Percentiles rank a stretch among this genome's conserved stretches.
These are phyloP conservation scores for Cuculus canorus DNA, from an alignment of 2,797 vertebrate species.

Conservation along the genomic window DNA sequence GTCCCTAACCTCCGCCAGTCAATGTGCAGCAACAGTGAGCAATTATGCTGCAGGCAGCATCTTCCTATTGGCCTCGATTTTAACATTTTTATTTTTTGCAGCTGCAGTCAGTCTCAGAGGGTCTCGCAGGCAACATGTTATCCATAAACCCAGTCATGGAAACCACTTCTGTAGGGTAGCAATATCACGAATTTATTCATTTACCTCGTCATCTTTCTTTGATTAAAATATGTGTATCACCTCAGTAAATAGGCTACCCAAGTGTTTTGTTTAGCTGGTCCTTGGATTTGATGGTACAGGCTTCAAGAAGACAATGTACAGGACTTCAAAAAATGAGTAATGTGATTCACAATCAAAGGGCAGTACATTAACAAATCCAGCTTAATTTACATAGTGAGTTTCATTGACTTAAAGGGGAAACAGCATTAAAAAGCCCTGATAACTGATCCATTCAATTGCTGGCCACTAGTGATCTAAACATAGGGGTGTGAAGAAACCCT, in stretches of 20 bases:
- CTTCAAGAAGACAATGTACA: not conserved
- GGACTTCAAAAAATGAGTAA: not conserved
- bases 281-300: not conserved
- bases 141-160: not conserved
- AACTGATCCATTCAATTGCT: not conserved
- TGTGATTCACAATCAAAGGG: not conserved
- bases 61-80: slow-evolving; percentile 45
- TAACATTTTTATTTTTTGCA: slow-evolving; percentile 15
- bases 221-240: not conserved
- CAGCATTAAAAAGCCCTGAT: not conserved
- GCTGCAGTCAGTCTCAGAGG: slow-evolving; percentile 36
- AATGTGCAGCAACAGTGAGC: slow-evolving; percentile 1
- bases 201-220: not conserved
- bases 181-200: not conserved
- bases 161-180: not conserved
- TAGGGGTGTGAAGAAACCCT: not conserved
- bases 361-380: not conserved
- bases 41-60: slow-evolving; percentile 47
- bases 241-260: not conserved
- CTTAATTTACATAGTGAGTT: not conserved
- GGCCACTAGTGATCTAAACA: not conserved
- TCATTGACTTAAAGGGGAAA: not conserved
- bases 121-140: not conserved
- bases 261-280: not conserved
- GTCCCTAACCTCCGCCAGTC: slow-evolving; percentile 19